These are phyloP conservation scores for Siphlonurus alternatus DNA, from an alignment of 2,888 invertebrate genomes.

Conservation along the genomic window DNA sequence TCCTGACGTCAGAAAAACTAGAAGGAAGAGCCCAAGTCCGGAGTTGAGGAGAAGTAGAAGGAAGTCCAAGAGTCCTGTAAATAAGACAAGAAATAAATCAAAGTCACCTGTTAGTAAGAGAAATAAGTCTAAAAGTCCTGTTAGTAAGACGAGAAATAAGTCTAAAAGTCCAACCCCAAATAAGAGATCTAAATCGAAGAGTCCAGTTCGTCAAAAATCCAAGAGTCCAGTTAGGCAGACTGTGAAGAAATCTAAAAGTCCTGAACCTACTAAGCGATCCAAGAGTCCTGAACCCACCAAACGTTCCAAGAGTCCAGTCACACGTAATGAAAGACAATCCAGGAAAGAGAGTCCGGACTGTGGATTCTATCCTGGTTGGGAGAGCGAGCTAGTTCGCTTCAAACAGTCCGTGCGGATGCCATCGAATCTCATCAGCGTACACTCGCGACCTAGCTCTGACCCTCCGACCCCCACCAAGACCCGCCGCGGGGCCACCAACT, in stretches of 20 bases:
- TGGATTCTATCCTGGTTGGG: constrained; percentile 63
- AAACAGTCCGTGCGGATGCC: constrained; percentile 72
- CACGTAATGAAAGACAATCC: constrained; percentile 17
- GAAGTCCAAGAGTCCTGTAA: background rate
- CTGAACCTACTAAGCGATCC: constrained; percentile 14
- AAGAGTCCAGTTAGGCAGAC: background rate
- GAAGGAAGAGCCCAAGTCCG: background rate
- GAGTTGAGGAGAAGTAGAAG: background rate
- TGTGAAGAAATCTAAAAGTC: background rate
- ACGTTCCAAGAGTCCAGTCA: constrained; percentile 18
- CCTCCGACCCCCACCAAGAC: background rate
- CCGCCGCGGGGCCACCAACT: background rate
- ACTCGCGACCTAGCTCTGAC: background rate
- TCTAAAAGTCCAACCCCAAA: background rate
- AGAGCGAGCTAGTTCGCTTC: constrained; percentile 65
- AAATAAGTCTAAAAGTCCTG: background rate
- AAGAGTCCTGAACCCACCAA: constrained; percentile 23
- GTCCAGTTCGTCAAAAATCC: background rate
- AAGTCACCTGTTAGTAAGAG: background rate
- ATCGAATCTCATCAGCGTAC: constrained; percentile 56
- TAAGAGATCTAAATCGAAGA: background rate
- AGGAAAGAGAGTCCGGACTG: constrained; percentile 21
- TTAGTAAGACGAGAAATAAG: background rate
- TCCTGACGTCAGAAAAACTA: background rate
- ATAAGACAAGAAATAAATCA: background rate